Evolutionary conservation across 2,797 vertebrate species (phyloP).

Genomic region (Halcyon chelicuti): DNA sequence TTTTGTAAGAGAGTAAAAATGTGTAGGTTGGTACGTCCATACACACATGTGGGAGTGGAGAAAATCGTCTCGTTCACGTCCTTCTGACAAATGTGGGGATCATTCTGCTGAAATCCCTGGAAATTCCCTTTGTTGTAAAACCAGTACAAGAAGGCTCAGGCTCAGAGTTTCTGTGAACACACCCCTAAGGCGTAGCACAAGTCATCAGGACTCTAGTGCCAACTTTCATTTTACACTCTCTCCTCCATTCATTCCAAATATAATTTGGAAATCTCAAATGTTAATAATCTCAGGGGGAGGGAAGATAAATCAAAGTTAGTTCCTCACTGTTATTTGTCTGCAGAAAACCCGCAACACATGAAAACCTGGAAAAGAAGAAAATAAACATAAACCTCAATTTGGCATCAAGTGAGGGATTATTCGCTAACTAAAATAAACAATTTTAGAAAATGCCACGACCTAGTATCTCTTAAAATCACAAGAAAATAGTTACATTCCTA

Average conservation of each 20-base stretch:
- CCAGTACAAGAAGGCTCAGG: background rate
- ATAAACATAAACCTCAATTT: background rate
- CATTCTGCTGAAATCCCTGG: background rate
- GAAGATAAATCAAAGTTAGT: background rate
- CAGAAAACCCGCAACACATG: background rate
- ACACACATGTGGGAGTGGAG: background rate
- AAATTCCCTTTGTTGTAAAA: conserved; percentile 22
- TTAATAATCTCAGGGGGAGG: background rate
- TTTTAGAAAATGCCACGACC: background rate
- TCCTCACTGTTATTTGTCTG: background rate
- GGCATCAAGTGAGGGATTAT: background rate
- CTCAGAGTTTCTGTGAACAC: background rate
- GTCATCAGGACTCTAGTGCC: background rate
- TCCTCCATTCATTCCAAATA: background rate
- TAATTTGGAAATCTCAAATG: background rate
- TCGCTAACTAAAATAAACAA: background rate
- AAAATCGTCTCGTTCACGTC: background rate
- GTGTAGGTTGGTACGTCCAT: background rate
- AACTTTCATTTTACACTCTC: background rate
- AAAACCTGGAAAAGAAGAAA: background rate
- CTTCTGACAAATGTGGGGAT: background rate
- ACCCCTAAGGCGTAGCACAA: background rate
- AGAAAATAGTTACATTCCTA: background rate
- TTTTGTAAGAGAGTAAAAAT: background rate
- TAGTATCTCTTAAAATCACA: background rate